Base-by-base conservation (phyloP, 2,113 vertebrate species). In the Orcinus orca region DNA sequence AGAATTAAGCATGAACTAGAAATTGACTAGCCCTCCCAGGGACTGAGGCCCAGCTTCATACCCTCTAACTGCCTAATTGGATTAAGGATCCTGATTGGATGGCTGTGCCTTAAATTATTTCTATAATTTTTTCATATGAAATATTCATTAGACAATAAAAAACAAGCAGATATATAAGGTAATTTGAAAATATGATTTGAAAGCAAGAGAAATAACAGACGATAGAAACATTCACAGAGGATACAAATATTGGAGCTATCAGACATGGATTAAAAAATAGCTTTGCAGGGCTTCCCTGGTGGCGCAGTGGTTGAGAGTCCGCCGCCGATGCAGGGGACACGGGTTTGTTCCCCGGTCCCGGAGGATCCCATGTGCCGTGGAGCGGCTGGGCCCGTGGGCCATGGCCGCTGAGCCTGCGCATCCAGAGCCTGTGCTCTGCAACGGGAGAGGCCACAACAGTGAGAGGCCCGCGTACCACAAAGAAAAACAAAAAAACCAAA, bases 91-190 rank as follows among this genome's bases (percentile, higher is more conserved):
- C 81, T 91, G 86, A 92, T 10, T 92, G 36, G 44, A 80, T 80
- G 38, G 26, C 25, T 85, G 21, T 15, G 7, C 73, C 47, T 94
- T 92, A 93, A n/a, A 47, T 96, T 94, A 94, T 83, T 95, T 73
- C 31, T 88, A 18, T 92, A 68, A 55, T 14, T 70, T 88, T 84
- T 84, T 85, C 36, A 77, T 82, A 63, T 89, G 60, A 85, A 93
- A 92, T 89, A 23, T 23, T 29, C 26, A 67, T 47, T 58, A 86
- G n/a, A 25, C 2, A 92, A 13, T 93, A 17, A 91, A 85, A 93
- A 86, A 65, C 44, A 83, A 26, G 38, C 18, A 88, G 87, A 41
- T 33, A 38, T 67, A 18, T 60, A 44, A 87, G 15, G 15, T 96
- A 80, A 77, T 60, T 65, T 76, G n/a, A 86, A 25, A 83, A 44